phyloP scores from a whole-genome alignment of 2,113 vertebrate species.

The Mionectes macconnelli region DNA sequence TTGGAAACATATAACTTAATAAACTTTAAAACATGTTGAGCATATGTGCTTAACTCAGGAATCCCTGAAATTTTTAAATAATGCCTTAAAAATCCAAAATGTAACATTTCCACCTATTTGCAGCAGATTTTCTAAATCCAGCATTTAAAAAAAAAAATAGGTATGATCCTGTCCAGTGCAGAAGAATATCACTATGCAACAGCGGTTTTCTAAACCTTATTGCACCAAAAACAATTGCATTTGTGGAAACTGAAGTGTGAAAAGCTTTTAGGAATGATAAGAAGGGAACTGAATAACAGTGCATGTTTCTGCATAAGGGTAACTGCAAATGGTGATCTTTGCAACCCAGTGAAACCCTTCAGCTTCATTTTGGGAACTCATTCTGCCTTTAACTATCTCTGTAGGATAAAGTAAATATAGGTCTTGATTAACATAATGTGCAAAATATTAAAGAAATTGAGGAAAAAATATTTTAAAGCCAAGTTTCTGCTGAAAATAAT shows the following conservation, averaged over 20 bases:
- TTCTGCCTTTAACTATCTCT: not conserved
- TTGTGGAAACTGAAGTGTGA: conserved; percentile 44
- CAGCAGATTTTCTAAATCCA: not conserved
- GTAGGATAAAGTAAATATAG: not conserved
- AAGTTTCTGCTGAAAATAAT: not conserved
- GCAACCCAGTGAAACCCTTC: not conserved
- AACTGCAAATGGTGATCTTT: not conserved
- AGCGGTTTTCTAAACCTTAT: conserved; percentile 28
- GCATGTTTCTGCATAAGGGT: conserved; percentile 14
- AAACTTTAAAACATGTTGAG: not conserved
- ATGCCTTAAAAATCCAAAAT: not conserved
- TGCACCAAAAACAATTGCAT: conserved; percentile 44
- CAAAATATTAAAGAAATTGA: not conserved
- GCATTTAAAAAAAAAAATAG: not conserved
- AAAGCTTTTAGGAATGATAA: conserved; percentile 41
- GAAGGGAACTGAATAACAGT: conserved; percentile 17
- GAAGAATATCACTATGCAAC: conserved; percentile 5
- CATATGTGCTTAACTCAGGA: not conserved
- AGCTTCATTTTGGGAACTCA: not conserved
- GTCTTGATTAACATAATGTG: not conserved
- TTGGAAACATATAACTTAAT: not conserved
- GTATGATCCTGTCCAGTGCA: not conserved
- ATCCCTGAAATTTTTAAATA: not conserved
- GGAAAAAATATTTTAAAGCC: not conserved
- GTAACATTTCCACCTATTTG: not conserved